A percentile compares a stretch with the other conserved stretches of the same genome.
phyloP scores from a whole-genome alignment of 2,113 vertebrate genomes.

The Caranx melampygus region DNA sequence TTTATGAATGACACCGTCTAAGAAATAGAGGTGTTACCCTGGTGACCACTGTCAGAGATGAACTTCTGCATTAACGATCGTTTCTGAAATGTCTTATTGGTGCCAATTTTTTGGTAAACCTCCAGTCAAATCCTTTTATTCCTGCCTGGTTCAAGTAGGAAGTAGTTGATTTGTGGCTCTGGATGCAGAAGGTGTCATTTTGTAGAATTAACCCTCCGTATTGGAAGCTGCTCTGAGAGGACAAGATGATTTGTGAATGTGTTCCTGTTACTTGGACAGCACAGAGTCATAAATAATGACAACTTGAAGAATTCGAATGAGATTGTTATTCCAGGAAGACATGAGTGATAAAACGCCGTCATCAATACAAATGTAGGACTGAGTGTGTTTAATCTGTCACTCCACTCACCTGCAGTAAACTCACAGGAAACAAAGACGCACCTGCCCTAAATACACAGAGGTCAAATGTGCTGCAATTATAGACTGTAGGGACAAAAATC shows the following conservation, averaged over 20 bases:
- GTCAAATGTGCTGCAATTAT: not conserved
- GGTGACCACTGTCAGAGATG: too few relatives aligned
- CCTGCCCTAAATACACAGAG: not conserved
- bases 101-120: too few relatives aligned
- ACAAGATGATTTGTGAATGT: constrained; percentile 7
- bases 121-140: too few relatives aligned
- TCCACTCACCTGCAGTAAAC: not conserved
- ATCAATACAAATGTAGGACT: not conserved
- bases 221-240: not conserved
- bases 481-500: not conserved
- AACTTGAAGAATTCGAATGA: constrained; percentile 19
- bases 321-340: constrained; percentile 12
- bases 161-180: not conserved
- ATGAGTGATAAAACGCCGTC: constrained; percentile 19
- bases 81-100: too few relatives aligned
- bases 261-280: not conserved
- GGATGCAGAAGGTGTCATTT: not conserved
- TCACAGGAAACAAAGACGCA: not conserved
- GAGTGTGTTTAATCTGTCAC: not conserved
- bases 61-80: too few relatives aligned
- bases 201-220: not conserved
- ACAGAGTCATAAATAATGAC: constrained; percentile 41
- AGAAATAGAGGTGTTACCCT: too few relatives aligned
- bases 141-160: too few relatives aligned
- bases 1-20: too few relatives aligned